A percentile compares a stretch with the other conserved stretches of the same genome.
Conservation (phyloP, 2,113 vertebrate genomes). For the Eupsittula cactorum region DNA sequence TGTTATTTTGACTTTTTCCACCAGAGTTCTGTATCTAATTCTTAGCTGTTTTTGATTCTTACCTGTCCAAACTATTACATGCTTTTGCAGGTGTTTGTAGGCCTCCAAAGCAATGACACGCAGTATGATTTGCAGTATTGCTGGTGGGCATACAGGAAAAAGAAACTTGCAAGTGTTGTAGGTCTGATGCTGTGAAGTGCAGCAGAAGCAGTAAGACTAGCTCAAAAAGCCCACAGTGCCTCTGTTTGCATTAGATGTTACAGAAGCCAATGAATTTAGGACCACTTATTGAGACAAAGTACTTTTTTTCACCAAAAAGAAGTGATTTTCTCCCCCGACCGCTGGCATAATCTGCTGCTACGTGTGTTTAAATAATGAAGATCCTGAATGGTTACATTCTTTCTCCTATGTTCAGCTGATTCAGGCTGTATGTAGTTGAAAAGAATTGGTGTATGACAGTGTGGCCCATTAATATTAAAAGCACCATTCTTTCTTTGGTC, state of each 20-base stretch:
- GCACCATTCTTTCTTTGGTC: background rate
- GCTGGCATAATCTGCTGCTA: background rate
- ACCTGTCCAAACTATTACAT: background rate
- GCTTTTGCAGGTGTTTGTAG: background rate
- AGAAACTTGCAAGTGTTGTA: background rate
- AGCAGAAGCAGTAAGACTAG: background rate
- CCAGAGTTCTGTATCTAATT: background rate
- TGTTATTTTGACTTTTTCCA: background rate
- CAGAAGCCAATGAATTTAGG: background rate
- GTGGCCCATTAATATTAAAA: background rate
- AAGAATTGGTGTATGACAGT: background rate
- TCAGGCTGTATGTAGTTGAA: background rate
- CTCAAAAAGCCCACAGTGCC: accelerated
- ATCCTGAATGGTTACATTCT: background rate
- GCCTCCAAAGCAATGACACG: background rate
- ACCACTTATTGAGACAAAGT: background rate
- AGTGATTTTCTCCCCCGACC: accelerated
- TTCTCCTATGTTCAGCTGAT: background rate
- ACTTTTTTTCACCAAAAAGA: background rate
- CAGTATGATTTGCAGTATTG: background rate
- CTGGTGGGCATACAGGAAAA: background rate
- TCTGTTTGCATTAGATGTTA: background rate
- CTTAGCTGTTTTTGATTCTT: background rate
- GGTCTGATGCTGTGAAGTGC: background rate
- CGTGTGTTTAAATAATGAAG: background rate